Evolutionary conservation across 1,140 invertebrate genomes (phyloP).

Genomic region (Hesperophylax magnus): DNA sequence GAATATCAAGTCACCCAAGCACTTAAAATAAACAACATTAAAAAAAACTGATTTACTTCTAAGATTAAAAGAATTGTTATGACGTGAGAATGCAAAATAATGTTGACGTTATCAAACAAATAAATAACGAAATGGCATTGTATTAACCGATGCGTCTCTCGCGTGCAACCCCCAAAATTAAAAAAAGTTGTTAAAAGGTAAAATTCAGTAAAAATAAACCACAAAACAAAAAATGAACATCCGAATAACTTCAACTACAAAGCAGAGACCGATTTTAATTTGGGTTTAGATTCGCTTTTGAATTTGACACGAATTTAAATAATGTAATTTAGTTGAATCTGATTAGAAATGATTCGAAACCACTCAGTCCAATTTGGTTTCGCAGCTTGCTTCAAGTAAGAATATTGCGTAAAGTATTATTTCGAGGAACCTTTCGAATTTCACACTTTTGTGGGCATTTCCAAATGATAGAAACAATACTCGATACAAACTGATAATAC

Average conservation of each 20-base stretch:
- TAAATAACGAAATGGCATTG: constrained; percentile 1
- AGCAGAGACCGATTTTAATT: background rate
- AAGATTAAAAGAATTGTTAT: background rate
- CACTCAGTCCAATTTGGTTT: constrained; percentile 1
- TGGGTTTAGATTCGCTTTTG: background rate
- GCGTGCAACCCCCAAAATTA: background rate
- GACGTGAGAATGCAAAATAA: constrained; percentile 11
- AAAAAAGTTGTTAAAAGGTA: background rate
- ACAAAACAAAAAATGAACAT: background rate
- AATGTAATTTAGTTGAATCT: background rate
- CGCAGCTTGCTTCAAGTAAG: background rate
- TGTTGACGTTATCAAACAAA: background rate
- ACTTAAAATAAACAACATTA: background rate
- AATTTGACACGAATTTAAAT: background rate
- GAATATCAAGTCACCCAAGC: background rate
- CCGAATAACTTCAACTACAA: background rate
- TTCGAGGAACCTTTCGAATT: background rate
- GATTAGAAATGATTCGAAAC: background rate
- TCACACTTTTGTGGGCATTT: background rate
- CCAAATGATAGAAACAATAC: background rate
- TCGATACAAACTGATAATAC: no score
- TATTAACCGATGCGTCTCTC: constrained; percentile 8
- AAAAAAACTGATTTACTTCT: background rate
- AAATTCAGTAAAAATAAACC: no score
- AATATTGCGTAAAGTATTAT: background rate